These are phyloP conservation scores for Drusus annulatus DNA, from an alignment of 1,140 invertebrate genomes.

Conservation along the genomic window DNA sequence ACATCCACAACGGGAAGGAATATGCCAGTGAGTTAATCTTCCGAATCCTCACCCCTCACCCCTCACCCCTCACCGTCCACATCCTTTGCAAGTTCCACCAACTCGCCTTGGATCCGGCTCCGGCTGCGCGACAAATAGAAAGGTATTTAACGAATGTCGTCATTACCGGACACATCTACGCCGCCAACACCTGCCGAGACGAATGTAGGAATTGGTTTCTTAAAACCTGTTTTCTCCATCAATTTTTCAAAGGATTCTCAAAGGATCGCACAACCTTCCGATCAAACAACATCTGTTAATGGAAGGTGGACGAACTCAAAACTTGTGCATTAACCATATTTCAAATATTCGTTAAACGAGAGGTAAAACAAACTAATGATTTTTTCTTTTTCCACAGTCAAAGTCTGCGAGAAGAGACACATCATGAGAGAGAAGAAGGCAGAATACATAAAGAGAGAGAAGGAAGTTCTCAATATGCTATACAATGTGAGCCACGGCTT, in stretches of 20 bases:
- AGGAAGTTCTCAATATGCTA: conserved; percentile 88
- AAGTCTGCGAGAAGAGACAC: conserved; percentile 95
- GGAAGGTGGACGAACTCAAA: conserved; percentile 1
- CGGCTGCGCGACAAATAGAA: conserved; percentile 26
- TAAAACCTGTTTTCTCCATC: conserved; percentile 17
- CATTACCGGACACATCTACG: conserved; percentile 27
- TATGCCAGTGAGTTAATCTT: conserved; percentile 88
- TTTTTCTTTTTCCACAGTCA: conserved; percentile 80
- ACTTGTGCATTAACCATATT: not conserved
- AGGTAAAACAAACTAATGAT: not conserved
- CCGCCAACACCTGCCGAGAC: conserved; percentile 22
- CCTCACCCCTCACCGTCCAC: not conserved
- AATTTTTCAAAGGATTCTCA: conserved; percentile 13
- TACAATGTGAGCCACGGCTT: conserved; percentile 84
- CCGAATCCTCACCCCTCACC: not conserved
- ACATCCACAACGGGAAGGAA: conserved; percentile 90
- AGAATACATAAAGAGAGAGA: conserved; percentile 94
- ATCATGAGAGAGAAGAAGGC: conserved; percentile 95
- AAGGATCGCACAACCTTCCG: not conserved
- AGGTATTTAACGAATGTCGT: conserved; percentile 32
- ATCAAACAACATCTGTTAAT: not conserved
- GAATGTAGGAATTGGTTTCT: conserved; percentile 26
- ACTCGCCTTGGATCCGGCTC: conserved; percentile 2
- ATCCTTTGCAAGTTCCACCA: not conserved
- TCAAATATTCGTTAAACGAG: not conserved